These are phyloP conservation scores for Chlorops oryzae DNA, from an alignment of 1,140 invertebrate genomes.

Conservation along the genomic window DNA sequence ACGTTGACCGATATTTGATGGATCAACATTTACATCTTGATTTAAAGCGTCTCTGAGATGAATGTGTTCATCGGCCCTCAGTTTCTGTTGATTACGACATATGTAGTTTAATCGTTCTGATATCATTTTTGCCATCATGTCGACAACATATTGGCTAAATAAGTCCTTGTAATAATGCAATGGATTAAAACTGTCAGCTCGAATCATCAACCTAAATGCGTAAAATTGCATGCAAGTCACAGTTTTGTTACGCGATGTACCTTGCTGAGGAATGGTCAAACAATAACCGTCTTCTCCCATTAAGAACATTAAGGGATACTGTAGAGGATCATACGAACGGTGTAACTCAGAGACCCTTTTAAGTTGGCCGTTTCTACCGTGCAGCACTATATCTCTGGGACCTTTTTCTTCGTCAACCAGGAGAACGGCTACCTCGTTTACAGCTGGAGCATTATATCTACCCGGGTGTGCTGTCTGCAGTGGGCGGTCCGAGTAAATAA, in stretches of 20 bases:
- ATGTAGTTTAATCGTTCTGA: slow-evolving; percentile 19
- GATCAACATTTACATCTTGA: slow-evolving; percentile 4
- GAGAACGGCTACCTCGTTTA: too few relatives aligned
- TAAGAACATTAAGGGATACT: slow-evolving; percentile 45
- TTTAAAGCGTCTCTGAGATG: slow-evolving; percentile 8
- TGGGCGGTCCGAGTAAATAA: slow-evolving; percentile 38
- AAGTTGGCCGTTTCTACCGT: slow-evolving; percentile 21
- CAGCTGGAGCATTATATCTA: slow-evolving; percentile 36
- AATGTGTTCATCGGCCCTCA: not conserved
- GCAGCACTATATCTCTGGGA: slow-evolving; percentile 31
- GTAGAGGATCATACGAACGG: slow-evolving; percentile 39
- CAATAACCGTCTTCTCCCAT: slow-evolving; percentile 21
- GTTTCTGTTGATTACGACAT: slow-evolving; percentile 10
- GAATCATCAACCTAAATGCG: slow-evolving; percentile 18
- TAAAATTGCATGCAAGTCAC: slow-evolving; percentile 30
- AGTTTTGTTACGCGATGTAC: slow-evolving; percentile 21
- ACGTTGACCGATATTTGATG: slow-evolving; percentile 1
- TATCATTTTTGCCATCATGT: slow-evolving; percentile 21
- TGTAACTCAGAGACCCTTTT: slow-evolving; percentile 24
- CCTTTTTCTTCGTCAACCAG: slow-evolving; percentile 35
- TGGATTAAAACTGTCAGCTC: slow-evolving; percentile 24
- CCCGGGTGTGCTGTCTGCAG: slow-evolving; percentile 35
- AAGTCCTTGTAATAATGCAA: slow-evolving; percentile 28
- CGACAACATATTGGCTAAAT: slow-evolving; percentile 28
- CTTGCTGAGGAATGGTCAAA: not conserved